Percentiles rank a stretch among this genome's conserved stretches.
Conservation (phyloP, 2,888 invertebrate genomes). For the Leucozona laternaria region DNA sequence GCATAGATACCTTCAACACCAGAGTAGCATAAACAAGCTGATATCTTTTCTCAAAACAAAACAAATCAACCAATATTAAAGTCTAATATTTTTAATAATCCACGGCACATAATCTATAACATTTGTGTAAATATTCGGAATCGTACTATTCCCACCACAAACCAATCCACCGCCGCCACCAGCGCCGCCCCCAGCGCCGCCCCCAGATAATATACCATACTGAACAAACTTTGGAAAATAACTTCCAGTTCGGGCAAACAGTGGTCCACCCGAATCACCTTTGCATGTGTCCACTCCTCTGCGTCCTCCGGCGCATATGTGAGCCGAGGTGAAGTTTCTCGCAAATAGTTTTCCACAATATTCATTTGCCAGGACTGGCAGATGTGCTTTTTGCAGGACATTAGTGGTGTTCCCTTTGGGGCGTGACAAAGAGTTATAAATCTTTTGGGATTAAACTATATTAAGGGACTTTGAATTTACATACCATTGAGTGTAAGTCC, state of each 20-base stretch:
- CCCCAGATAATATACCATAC: slow-evolving; percentile 58
- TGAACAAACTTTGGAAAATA: slow-evolving; percentile 30
- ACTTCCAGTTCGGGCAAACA: slow-evolving; percentile 28
- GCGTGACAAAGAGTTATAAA: slow-evolving; percentile 12
- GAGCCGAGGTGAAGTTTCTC: slow-evolving; percentile 28
- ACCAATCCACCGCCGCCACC: neutral
- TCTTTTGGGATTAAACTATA: neutral
- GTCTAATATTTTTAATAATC: slow-evolving; percentile 54
- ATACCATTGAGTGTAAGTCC: slow-evolving; percentile 55
- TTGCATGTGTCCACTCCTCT: slow-evolving; percentile 42
- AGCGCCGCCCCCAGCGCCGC: no score
- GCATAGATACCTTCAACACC: no score
- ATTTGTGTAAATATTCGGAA: slow-evolving; percentile 64
- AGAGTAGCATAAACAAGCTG: no score
- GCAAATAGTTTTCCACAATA: slow-evolving; percentile 46
- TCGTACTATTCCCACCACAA: slow-evolving; percentile 53
- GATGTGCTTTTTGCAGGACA: slow-evolving; percentile 40
- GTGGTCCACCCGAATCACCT: slow-evolving; percentile 61
- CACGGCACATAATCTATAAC: slow-evolving; percentile 60
- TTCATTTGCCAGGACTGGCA: slow-evolving; percentile 48
- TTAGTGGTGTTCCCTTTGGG: slow-evolving; percentile 30
- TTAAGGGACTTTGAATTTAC: neutral
- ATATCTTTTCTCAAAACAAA: neutral
- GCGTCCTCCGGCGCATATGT: slow-evolving; percentile 48
- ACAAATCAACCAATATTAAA: slow-evolving; percentile 14